Percentiles rank a stretch among this genome's conserved stretches.
These are phyloP conservation scores for Platycheirus albimanus DNA, from an alignment of 2,888 invertebrate species.

Conservation along the genomic window DNA sequence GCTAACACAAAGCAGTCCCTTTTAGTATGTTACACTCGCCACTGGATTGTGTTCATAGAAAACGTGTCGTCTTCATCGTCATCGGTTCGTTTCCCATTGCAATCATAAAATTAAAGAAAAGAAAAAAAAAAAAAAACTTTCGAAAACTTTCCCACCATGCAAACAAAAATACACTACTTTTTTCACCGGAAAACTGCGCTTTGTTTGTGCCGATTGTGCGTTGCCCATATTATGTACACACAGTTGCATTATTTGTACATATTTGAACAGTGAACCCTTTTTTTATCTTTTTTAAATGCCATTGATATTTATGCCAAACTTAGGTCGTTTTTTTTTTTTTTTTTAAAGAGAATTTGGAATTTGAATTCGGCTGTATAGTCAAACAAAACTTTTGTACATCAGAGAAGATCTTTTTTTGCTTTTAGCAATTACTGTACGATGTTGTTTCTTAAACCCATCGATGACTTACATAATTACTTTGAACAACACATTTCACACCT, in stretches of 20 bases:
- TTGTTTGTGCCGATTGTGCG: constrained; percentile 68
- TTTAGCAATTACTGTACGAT: too few species aligned
- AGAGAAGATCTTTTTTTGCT: neutral
- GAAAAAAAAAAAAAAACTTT: constrained; percentile 62
- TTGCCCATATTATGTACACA: constrained; percentile 38
- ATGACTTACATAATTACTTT: too few species aligned
- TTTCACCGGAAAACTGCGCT: constrained; percentile 68
- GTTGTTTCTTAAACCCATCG: too few species aligned
- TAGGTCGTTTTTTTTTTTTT: too few species aligned
- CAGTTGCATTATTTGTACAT: constrained; percentile 58
- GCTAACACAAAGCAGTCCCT: constrained; percentile 39
- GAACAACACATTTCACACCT: too few species aligned
- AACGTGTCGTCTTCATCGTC: constrained; percentile 25
- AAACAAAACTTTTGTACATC: constrained; percentile 2
- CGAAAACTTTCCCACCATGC: constrained; percentile 73
- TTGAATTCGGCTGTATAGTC: constrained; percentile 16
- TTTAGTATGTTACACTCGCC: constrained; percentile 38
- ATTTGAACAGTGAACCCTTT: constrained; percentile 58
- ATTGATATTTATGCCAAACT: constrained; percentile 17
- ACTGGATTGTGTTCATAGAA: constrained; percentile 32
- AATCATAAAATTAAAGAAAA: constrained; percentile 45
- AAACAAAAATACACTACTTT: constrained; percentile 57
- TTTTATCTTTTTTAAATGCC: constrained; percentile 17
- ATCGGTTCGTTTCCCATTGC: constrained; percentile 51
- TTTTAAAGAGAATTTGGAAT: constrained; percentile 38